Base-by-base conservation (phyloP, 2,888 invertebrate species). In the Mythimna albipuncta region DNA sequence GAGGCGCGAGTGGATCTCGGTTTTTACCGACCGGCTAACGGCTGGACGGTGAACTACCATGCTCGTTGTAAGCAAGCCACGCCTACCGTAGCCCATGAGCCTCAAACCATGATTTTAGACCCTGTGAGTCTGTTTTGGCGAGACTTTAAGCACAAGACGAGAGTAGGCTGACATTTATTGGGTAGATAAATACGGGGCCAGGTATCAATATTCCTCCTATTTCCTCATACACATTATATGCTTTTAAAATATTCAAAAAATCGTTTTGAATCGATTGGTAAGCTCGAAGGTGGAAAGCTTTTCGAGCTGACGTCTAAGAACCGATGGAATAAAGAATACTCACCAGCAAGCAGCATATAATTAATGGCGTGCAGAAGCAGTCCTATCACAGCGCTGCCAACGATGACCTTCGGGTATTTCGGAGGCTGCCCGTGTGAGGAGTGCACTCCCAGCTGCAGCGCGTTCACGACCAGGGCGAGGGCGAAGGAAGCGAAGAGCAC, bases 401-500 rank as follows among this genome's bases (percentile, higher is more conserved):
- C 96, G 11, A 99, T 98, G 21, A 97, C 97, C 64, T 98, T 95
- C 0, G 98, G 98, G 87, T 98, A 93, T 71, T 91, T 87, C n/a
- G 96, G 95, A 3, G 95, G 94, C 79, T 94, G 95, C 0, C 91
- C 93, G 83, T 96, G 96, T n/a, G 95, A 94, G 4, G 96, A 95
- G 90, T 98, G 98, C 0, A 98, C 97, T 58, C 98, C 96, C 0
- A 98, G 98, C 90, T 98, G 98, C 58, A 98, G 89, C 0, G 98
- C 98, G 93, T 99, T 98, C 7, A 98, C 97, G 7, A 98, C 93
- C 62, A 98, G 94, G 0, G 98, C 98, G 89, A 99, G 98, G 61
- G 98, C 98, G 76, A 99, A 97, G 0, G 99, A 98, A 0, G 98
- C 97, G 79, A 99, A 97, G 84, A 99, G 98, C 57, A 98, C 98